These are phyloP conservation scores for Atta texana DNA, from an alignment of 1,140 invertebrate genomes.

Conservation along the genomic window DNA sequence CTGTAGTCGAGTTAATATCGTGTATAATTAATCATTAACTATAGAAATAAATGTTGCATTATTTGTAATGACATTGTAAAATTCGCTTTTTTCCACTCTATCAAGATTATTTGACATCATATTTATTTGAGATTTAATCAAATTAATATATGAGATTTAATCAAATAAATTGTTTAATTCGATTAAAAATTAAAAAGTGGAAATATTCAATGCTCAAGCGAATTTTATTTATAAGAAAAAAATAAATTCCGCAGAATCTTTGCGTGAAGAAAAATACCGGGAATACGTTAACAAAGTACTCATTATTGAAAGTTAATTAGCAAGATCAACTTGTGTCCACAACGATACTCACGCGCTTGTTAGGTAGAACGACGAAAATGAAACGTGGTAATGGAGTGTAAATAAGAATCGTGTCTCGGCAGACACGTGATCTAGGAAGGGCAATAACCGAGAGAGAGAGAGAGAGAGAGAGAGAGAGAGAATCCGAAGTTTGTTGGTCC, in stretches of 20 bases:
- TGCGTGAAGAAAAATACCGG: background rate
- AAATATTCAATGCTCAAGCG: background rate
- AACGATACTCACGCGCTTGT: slow-evolving; percentile 45
- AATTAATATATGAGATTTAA: background rate
- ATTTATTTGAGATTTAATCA: background rate
- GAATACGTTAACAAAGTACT: slow-evolving; percentile 70
- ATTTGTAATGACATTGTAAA: background rate
- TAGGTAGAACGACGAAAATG: slow-evolving; percentile 70
- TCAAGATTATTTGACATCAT: background rate
- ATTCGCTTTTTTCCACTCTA: background rate
- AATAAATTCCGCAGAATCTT: background rate
- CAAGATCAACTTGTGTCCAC: slow-evolving; percentile 51
- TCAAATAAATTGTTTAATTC: background rate
- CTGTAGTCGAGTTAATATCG: background rate
- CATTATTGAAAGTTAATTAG: slow-evolving; percentile 75
- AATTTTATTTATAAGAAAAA: background rate
- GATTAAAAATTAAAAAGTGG: slow-evolving; percentile 6
- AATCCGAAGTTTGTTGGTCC: slow-evolving; percentile 37
- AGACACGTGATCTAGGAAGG: slow-evolving; percentile 75
- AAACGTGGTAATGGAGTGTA: slow-evolving; percentile 71
- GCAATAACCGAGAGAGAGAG: slow-evolving; percentile 77
- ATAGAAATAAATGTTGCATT: background rate
- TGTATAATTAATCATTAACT: background rate
- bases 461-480: slow-evolving; percentile 67
- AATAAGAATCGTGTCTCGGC: slow-evolving; percentile 65